These are phyloP conservation scores for Eonycteris spelaea DNA, from an alignment of 2,113 vertebrate genomes.

Conservation along the genomic window DNA sequence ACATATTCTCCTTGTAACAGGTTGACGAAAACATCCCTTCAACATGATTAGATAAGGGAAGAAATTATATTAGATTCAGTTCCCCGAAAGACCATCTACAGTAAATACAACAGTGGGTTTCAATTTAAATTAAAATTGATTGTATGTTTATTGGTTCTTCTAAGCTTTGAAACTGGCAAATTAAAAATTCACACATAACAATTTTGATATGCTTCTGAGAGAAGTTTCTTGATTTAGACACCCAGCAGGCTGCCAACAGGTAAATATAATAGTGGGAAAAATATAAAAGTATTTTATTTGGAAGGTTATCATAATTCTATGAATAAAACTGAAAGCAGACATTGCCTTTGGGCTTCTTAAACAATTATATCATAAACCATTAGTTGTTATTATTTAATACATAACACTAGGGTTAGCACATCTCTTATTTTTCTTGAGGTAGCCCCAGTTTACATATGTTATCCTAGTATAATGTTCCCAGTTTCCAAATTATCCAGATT, in stretches of 20 bases:
- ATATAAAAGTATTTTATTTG: constrained; percentile 27
- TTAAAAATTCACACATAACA: constrained; percentile 72
- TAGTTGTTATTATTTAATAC: background rate
- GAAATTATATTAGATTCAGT: constrained; percentile 63
- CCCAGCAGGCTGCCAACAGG: constrained; percentile 14
- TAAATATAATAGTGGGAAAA: constrained; percentile 47
- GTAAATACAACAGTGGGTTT: constrained; percentile 64
- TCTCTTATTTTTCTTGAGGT: background rate
- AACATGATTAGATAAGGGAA: constrained; percentile 57
- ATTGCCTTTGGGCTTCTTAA: background rate
- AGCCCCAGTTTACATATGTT: background rate
- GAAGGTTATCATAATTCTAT: background rate
- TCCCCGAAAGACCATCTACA: constrained; percentile 59
- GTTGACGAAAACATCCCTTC: constrained; percentile 20
- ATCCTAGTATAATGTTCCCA: background rate
- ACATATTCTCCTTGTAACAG: constrained; percentile 56
- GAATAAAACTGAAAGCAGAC: background rate
- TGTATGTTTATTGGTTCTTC: constrained; percentile 56
- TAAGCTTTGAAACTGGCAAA: constrained; percentile 65
- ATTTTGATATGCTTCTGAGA: constrained; percentile 68
- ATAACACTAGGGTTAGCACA: background rate
- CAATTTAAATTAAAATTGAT: constrained; percentile 74
- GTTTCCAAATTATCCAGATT: background rate
- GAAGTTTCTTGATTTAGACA: constrained; percentile 68
- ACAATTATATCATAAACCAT: background rate